Evolutionary conservation across 1,140 invertebrate genomes (phyloP), one percentile per base, ranked within the genome.

Genomic region (Amphibalanus amphitrite): DNA sequence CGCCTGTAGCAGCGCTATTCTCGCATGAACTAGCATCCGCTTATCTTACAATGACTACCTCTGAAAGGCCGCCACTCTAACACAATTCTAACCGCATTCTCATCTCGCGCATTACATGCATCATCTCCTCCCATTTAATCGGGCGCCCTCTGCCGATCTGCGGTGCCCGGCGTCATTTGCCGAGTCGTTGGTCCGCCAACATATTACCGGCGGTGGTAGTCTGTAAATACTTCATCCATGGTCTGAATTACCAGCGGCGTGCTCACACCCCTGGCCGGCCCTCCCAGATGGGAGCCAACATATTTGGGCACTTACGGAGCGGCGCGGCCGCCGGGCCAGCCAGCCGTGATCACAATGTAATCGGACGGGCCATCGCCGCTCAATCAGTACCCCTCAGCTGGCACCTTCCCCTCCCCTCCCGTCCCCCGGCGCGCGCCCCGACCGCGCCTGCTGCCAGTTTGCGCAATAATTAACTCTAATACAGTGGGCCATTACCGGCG

Each of bases 401-500:
- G 13, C 47, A 1, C 47, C 33, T 15, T 38, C 33, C 33, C 33
- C 33, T 38, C 33, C 33, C 33, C 33, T 38, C 15, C 33, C 33
- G 4, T 38, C 33, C 33, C 33, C 33, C 47, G 47, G 47, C 47
- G 47, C 47, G 47, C 47, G 47, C 47, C 47, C 47, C 13, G 1
- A 8, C 47, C 13, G 13, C 47, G 47, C 47, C 47, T 20, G 47
- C 47, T 20, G 47, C 47, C 47, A 59, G 47, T 59, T 59, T 59
- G 47, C 47, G 47, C 47, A 59, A 59, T 59, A 59, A 59, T 59
- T 59, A 59, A 59, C 47, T 59, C 47, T 59, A 59, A 59, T 59
- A 59, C 47, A 59, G 10, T 59, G 10, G 47, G 17, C 47, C 47
- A 59, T 59, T 59, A 59, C 47, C 17, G 47, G 1, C 47, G 13